Evolutionary conservation across 2,797 vertebrate genomes (phyloP), one percentile per base, ranked within the genome.

Genomic region (Platyrinchus mystaceus): DNA sequence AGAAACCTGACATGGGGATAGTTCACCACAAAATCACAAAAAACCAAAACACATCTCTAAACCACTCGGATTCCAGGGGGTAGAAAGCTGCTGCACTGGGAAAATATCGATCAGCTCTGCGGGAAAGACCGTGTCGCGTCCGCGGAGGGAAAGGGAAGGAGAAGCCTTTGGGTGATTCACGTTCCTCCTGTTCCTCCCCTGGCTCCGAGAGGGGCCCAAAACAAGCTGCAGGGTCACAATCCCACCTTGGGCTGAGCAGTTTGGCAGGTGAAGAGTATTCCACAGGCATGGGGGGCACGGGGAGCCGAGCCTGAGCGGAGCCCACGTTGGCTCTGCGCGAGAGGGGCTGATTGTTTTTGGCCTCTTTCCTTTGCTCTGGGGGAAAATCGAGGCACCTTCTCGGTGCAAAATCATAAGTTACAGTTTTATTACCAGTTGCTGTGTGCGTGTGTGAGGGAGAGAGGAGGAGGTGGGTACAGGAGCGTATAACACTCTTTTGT

Each of bases 301-400:
- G 7, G 78, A 60, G 64, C 73, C 1, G 81, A 44, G 86, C 47
- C 90, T 5, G 64, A 95, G 93, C 1, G 74, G 88, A 96, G 91
- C 85, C 95, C 94, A 41, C 52, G 96, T 79, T 84, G 94, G 56
- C 93, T 91, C 44, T 30, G 68, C 95, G 73, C 86, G 90, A 89
- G 83, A 96, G 95, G 44, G n/a, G 10, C 89, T 96, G 94, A 96
- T 97, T 97, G 85, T 97, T 96, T 96, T 94, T 97, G 95, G 92
- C 93, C 92, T 92, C 63, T 86, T 97, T 97, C 93, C 93, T 96
- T 97, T 90, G 92, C 95, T 96, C 84, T 68, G 69, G 79, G 86
- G 92, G 71, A 94, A 97, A 96, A 96, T 53, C 94, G 93, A 97
- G 87, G 91, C 90, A 79, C 78, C 77, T 94, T 94, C 90, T 93